A percentile compares a stretch with the other conserved stretches of the same genome.
Evolutionary conservation across 2,888 invertebrate genomes (phyloP).

Genomic region (Ptychoptera contaminata): DNA sequence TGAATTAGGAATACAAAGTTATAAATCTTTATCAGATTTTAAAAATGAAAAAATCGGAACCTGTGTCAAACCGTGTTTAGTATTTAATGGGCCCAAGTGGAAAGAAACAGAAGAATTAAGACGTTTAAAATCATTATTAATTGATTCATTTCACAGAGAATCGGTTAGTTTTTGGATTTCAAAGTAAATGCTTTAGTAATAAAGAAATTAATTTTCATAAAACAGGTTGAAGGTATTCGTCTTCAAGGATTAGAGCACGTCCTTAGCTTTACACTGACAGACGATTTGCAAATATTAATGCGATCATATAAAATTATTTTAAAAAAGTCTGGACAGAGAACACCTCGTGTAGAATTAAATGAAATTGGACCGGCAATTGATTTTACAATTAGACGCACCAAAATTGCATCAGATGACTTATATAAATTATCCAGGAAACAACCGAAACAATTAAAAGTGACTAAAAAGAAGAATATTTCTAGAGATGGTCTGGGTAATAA

Average conservation of each 20-base stretch:
- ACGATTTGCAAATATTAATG: conserved; percentile 61
- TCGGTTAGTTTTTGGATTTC: conserved; percentile 25
- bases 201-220: conserved; percentile 38
- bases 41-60: conserved; percentile 57
- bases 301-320: conserved; percentile 64
- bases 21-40: conserved; percentile 63
- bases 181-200: too few species aligned
- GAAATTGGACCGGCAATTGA: conserved; percentile 91
- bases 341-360: conserved; percentile 80
- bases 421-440: conserved; percentile 67
- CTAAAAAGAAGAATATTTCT: conserved; percentile 82
- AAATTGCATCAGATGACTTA: conserved; percentile 78
- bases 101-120: conserved; percentile 64
- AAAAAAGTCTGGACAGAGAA: conserved; percentile 81
- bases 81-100: conserved; percentile 88
- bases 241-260: conserved; percentile 90
- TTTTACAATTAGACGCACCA: conserved; percentile 68
- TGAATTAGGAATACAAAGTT: conserved; percentile 81
- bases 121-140: conserved; percentile 72
- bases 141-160: conserved; percentile 86
- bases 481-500: conserved; percentile 77
- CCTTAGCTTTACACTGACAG: conserved; percentile 69
- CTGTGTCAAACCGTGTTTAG: conserved; percentile 78
- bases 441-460: conserved; percentile 60
- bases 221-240: conserved; percentile 50